Percentiles rank a stretch among this genome's conserved stretches.
Evolutionary conservation across 2,888 invertebrate genomes (phyloP).

Genomic region (Vanessa cardui): DNA sequence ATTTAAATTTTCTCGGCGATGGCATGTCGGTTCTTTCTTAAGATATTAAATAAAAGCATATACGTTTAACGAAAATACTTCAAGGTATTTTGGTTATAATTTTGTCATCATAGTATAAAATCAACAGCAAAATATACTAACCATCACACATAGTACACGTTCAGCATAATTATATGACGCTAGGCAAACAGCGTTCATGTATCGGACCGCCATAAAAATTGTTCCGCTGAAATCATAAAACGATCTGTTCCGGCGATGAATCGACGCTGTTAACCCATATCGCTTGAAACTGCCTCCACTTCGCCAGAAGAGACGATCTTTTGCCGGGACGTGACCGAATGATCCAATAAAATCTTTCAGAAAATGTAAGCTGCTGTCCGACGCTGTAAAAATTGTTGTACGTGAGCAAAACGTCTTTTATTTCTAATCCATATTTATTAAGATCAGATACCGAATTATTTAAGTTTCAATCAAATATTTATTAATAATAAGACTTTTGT

Average conservation of each 20-base stretch:
- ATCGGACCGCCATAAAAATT: slow-evolving; percentile 54
- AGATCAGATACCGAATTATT: neutral
- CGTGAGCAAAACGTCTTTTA: neutral
- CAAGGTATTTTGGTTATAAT: too few species aligned
- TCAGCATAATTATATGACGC: slow-evolving; percentile 14
- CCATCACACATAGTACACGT: neutral
- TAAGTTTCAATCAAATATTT: too few species aligned
- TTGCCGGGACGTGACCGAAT: slow-evolving; percentile 71
- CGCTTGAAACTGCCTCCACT: slow-evolving; percentile 63
- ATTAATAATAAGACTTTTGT: too few species aligned
- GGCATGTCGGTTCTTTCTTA: too few species aligned
- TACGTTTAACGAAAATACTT: too few species aligned
- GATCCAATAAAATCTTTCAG: slow-evolving; percentile 71
- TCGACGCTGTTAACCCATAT: slow-evolving; percentile 68
- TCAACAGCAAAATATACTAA: neutral
- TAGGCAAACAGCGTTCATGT: slow-evolving; percentile 38
- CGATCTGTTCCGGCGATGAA: slow-evolving; percentile 68
- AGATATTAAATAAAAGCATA: too few species aligned
- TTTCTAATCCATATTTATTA: neutral
- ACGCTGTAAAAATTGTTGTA: slow-evolving; percentile 59
- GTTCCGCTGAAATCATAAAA: slow-evolving; percentile 67
- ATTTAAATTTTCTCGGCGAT: too few species aligned
- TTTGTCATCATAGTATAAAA: too few species aligned
- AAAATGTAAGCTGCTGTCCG: slow-evolving; percentile 55
- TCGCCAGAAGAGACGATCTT: slow-evolving; percentile 63